These are phyloP conservation scores for Bubo blakistoni DNA, from an alignment of 2,113 vertebrate genomes.

Conservation along the genomic window DNA sequence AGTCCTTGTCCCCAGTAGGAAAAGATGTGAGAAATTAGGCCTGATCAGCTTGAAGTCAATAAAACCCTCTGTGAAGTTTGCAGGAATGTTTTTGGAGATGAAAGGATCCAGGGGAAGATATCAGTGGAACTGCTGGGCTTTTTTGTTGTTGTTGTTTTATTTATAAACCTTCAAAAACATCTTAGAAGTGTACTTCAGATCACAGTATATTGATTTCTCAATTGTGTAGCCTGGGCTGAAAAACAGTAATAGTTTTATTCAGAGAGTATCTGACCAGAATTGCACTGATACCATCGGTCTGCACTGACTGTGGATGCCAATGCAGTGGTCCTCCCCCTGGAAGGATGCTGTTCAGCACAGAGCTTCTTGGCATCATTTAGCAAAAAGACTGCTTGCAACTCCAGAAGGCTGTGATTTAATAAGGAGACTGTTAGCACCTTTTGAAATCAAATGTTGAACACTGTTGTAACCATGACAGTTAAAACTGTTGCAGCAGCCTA, in stretches of 20 bases:
- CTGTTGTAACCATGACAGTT: background rate
- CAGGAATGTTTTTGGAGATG: background rate
- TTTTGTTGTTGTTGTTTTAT: background rate
- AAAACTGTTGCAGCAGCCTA: background rate
- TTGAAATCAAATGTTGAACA: background rate
- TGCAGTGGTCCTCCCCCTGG: background rate
- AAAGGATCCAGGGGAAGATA: background rate
- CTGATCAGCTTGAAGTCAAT: background rate
- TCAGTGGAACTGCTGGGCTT: background rate
- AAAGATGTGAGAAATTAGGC: background rate
- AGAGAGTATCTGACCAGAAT: background rate
- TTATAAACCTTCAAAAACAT: background rate
- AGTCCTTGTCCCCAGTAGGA: background rate
- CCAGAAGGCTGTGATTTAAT: background rate
- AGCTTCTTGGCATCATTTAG: background rate
- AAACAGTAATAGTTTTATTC: background rate
- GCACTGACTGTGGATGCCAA: background rate
- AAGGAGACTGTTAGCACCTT: background rate
- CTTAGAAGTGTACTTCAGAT: background rate
- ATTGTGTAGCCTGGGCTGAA: background rate
- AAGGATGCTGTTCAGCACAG: background rate
- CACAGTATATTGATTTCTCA: background rate
- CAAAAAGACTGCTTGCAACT: background rate
- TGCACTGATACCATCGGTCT: background rate
- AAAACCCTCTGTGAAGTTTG: background rate